Evolutionary conservation across 2,113 vertebrate genomes (phyloP).

Genomic region (Coracopsis vasa): DNA sequence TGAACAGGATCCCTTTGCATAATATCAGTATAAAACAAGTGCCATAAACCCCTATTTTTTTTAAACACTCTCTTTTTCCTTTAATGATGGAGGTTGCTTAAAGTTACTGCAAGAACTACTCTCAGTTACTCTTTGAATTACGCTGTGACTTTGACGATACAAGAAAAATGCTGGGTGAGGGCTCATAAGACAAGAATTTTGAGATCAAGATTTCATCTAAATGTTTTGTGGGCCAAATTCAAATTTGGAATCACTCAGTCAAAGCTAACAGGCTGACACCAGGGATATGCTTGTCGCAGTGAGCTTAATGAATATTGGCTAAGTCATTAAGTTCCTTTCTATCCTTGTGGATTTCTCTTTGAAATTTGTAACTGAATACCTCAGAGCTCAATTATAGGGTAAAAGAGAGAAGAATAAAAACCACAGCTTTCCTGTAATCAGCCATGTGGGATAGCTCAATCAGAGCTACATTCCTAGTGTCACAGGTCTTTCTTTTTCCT

Average conservation of each 20-base stretch:
- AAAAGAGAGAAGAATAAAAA: slow-evolving; percentile 23
- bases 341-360: background rate
- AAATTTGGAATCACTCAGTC: background rate
- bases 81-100: background rate
- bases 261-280: background rate
- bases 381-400: background rate
- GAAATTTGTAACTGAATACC: slow-evolving; percentile 20
- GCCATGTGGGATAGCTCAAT: background rate
- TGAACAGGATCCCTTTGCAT: background rate
- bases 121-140: background rate
- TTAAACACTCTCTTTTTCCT: background rate
- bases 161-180: background rate
- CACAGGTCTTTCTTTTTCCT: background rate
- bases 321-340: background rate
- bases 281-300: background rate
- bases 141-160: background rate
- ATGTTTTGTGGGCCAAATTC: background rate
- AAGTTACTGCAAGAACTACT: background rate
- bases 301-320: background rate
- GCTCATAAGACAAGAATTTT: background rate
- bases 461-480: background rate
- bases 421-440: background rate
- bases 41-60: background rate
- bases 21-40: background rate
- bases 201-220: background rate